phyloP scores from a whole-genome alignment of 2,888 invertebrate species.

The Coelinius sp. region DNA sequence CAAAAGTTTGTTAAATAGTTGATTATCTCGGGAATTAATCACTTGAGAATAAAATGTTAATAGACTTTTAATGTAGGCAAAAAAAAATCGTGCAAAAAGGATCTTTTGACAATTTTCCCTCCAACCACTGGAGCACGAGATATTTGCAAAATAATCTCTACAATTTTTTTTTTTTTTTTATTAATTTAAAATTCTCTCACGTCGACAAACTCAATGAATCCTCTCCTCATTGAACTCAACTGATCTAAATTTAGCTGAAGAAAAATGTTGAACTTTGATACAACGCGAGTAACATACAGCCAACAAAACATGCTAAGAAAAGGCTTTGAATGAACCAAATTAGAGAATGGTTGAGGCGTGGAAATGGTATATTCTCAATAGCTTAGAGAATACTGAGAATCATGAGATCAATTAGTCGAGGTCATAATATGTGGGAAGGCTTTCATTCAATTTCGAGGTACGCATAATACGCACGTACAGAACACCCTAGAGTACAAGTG shows the following conservation, averaged over 20 bases:
- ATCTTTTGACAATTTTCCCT: too few relatives aligned
- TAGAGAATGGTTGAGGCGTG: slow-evolving; percentile 35
- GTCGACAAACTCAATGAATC: background rate
- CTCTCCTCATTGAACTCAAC: background rate
- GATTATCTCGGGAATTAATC: too few relatives aligned
- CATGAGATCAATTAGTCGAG: slow-evolving; percentile 59
- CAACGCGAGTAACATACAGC: background rate
- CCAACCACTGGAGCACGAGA: background rate
- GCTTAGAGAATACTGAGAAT: slow-evolving; percentile 44
- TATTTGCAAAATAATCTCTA: background rate
- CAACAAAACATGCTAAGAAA: background rate
- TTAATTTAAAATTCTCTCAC: background rate
- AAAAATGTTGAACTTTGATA: slow-evolving; percentile 15
- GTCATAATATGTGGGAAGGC: slow-evolving; percentile 59
- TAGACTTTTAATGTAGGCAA: too few relatives aligned
- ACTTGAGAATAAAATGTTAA: too few relatives aligned
- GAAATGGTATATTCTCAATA: slow-evolving; percentile 12
- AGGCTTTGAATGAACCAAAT: slow-evolving; percentile 36
- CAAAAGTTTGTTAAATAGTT: too few relatives aligned
- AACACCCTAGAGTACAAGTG: slow-evolving; percentile 43
- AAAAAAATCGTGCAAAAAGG: too few relatives aligned
- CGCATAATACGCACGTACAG: slow-evolving; percentile 33
- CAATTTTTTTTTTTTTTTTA: background rate
- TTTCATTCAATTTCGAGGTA: slow-evolving; percentile 53
- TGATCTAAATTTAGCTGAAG: slow-evolving; percentile 1